phyloP scores from a whole-genome alignment of 2,113 vertebrate genomes.

The zebrafish (Danio rerio) region DNA sequence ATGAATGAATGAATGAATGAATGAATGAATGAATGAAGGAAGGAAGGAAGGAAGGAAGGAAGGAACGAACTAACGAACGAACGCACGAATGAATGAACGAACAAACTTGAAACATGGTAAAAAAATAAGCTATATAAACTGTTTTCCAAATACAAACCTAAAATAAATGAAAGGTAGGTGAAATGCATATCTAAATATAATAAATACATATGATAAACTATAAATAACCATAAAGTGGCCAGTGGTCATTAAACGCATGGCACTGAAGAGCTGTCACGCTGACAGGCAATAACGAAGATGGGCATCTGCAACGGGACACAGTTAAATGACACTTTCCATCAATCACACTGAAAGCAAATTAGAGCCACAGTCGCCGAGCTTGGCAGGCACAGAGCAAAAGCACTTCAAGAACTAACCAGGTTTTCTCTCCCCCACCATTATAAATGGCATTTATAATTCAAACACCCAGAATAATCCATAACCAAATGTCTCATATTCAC shows the following conservation, averaged over 20 bases:
- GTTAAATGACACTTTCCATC: constrained; percentile 50
- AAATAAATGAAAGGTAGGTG: too few species aligned
- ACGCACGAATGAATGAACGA: too few species aligned
- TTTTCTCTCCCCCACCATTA: constrained; percentile 1
- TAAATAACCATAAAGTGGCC: neutral
- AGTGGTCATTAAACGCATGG: constrained; percentile 65
- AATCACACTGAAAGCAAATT: constrained; percentile 8
- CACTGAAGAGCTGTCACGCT: constrained; percentile 61
- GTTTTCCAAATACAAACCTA: too few species aligned
- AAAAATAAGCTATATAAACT: too few species aligned
- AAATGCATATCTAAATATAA: too few species aligned
- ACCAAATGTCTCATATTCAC: constrained; percentile 14
- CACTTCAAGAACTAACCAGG: neutral
- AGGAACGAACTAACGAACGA: too few species aligned
- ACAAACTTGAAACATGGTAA: too few species aligned
- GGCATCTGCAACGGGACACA: neutral
- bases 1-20: too few species aligned
- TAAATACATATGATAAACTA: neutral
- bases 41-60: too few species aligned
- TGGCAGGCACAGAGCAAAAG: neutral
- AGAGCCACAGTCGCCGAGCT: constrained; percentile 15
- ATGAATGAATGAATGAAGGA: too few species aligned
- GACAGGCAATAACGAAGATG: constrained; percentile 45
- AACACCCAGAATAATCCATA: constrained; percentile 12
- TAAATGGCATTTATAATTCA: constrained; percentile 32